phyloP scores from a whole-genome alignment of 2,113 vertebrate genomes.

The Nestor notabilis region DNA sequence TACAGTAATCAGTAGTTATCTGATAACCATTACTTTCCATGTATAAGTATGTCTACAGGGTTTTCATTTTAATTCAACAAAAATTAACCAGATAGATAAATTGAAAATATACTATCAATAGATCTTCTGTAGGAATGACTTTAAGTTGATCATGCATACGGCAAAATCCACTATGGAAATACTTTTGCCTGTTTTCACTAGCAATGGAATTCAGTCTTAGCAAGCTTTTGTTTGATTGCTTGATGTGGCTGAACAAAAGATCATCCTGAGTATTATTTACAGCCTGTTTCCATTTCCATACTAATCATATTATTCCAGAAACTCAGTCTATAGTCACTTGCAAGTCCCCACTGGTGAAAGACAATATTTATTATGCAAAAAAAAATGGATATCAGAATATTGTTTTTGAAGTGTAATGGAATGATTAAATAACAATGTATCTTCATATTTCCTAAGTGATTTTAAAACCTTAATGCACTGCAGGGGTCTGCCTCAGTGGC shows the following conservation, averaged over 20 bases:
- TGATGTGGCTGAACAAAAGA: constrained; percentile 32
- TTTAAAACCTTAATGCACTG: constrained; percentile 45
- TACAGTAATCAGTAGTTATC: neutral
- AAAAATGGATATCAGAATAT: constrained; percentile 37
- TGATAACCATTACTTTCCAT: neutral
- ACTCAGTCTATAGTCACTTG: constrained; percentile 26
- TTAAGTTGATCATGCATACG: neutral
- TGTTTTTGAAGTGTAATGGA: constrained; percentile 48
- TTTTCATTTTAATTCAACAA: constrained; percentile 3
- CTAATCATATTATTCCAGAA: constrained; percentile 36
- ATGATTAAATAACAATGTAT: constrained; percentile 58
- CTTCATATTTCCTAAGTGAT: constrained; percentile 64
- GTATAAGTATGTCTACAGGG: neutral
- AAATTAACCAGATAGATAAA: neutral
- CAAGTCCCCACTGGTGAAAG: neutral
- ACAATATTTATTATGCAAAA: constrained; percentile 34
- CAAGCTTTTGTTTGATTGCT: neutral
- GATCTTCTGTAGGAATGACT: neutral
- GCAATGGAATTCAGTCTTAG: neutral
- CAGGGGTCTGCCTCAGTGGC: constrained; percentile 12
- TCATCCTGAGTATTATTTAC: constrained; percentile 43
- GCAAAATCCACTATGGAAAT: neutral
- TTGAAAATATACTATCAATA: neutral
- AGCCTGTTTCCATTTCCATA: constrained; percentile 9
- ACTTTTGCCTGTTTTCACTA: neutral